Percentiles rank a stretch among this genome's conserved stretches.
Conservation (phyloP, 2,113 vertebrate species). For the Aspidoscelis tigris region DNA sequence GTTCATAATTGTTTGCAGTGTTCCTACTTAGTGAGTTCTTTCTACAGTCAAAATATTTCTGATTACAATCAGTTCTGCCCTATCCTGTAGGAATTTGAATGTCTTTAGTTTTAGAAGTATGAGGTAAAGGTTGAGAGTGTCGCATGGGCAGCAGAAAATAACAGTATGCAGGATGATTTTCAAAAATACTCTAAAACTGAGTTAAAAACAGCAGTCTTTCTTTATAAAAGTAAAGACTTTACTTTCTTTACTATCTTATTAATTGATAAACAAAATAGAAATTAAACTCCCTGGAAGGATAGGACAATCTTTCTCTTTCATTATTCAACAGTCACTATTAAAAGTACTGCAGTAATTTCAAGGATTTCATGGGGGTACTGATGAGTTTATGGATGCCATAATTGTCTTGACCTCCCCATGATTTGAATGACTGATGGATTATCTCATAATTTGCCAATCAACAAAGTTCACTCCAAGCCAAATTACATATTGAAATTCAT, state of each 20-base stretch:
- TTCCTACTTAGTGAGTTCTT: neutral
- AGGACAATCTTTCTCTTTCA: too few relatives aligned
- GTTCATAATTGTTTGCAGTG: neutral
- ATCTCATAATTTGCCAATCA: neutral
- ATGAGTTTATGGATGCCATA: neutral
- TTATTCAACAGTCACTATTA: neutral
- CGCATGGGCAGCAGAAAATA: neutral
- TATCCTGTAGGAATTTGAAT: neutral
- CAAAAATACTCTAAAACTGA: neutral
- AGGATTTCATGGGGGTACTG: neutral
- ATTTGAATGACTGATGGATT: neutral
- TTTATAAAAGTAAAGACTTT: neutral
- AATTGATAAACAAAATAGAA: neutral
- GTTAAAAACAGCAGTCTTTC: neutral
- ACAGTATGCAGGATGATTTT: neutral
- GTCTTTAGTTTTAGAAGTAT: neutral
- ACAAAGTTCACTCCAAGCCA: neutral
- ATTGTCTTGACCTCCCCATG: neutral
- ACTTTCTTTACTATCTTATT: neutral
- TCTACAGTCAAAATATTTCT: neutral
- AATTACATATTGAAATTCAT: neutral
- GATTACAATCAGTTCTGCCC: neutral
- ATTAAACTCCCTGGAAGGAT: neutral
- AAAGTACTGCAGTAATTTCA: neutral
- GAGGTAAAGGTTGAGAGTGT: neutral